Base-by-base conservation (phyloP, 2,888 invertebrate species). In the Crematogaster levior region DNA sequence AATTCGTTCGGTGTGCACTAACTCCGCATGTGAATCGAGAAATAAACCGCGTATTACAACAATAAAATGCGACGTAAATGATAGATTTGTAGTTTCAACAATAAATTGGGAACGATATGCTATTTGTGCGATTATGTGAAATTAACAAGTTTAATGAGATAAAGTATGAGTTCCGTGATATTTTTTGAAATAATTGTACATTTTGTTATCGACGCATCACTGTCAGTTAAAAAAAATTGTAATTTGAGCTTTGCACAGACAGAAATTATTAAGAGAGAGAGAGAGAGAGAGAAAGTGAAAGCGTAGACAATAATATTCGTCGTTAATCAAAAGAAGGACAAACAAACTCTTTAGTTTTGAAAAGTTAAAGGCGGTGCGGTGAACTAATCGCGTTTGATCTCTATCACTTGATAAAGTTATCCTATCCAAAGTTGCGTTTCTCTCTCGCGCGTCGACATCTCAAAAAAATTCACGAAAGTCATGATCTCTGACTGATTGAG, bases 281-380 rank as follows among this genome's bases (percentile, higher is more conserved):
- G 30, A 21, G 24, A 21, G 12, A 56, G 27, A 48, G 12, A 40
- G n/a, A 63, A 56, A 73, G 46, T 51, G 48, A 4, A 65, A 60
- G 9, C 43, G 12, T 10, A 70, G 34, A 83, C 79, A 82, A 84
- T 86, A 84, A 84, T 83, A 81, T 73, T 85, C 84, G 75, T 85
- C 74, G 81, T 77, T 48, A 46, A 15, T 53, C 30, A 48, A 48
- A 66, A 60, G 48, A 66, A 81, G 63, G 21, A 40, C 65, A 83
- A 79, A 46, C 21, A 63, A 68, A 56, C 40, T 82, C 58, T 48
- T 30, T 21, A 21, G n/a, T 56, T 68, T 72, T 63, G 83, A 46
- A 51, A 74, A 74, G 3, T 40, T 30, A 18, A 1, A 48, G 4
- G 56, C 15, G 9, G 7, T 12, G 48, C 37, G 37, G 12, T 24